A percentile compares a stretch with the other conserved stretches of the same genome.
Conservation (phyloP, 1,140 invertebrate genomes). For the Calephelis nemesis region DNA sequence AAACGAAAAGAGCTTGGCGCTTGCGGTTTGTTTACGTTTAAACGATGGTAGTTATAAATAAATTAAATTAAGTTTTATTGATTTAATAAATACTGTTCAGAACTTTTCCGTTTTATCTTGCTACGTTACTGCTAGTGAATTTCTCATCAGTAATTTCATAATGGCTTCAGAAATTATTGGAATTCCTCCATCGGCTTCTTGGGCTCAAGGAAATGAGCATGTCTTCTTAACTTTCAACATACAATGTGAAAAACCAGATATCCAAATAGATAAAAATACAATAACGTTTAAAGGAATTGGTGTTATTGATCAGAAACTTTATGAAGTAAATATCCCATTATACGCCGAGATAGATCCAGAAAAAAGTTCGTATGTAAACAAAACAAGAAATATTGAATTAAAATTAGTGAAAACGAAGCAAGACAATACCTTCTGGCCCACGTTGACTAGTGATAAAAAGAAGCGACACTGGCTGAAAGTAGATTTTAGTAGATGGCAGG, state of each 20-base stretch:
- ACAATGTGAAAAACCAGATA: slow-evolving; percentile 91
- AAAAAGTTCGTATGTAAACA: slow-evolving; percentile 84
- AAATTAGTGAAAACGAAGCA: slow-evolving; percentile 85
- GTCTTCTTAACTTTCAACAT: slow-evolving; percentile 93
- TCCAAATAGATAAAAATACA: slow-evolving; percentile 87
- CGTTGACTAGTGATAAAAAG: slow-evolving; percentile 91
- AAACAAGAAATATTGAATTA: slow-evolving; percentile 89
- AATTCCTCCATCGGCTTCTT: slow-evolving; percentile 90
- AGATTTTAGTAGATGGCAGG: slow-evolving; percentile 98
- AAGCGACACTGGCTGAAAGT: slow-evolving; percentile 98
- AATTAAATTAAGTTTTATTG: slow-evolving; percentile 15
- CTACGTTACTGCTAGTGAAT: too few species aligned
- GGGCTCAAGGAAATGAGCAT: slow-evolving; percentile 92
- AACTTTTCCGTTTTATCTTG: not conserved
- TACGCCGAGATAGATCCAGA: slow-evolving; percentile 90
- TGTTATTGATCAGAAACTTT: slow-evolving; percentile 90
- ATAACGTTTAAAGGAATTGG: slow-evolving; percentile 92
- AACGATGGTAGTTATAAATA: slow-evolving; percentile 10
- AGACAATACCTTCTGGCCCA: slow-evolving; percentile 92
- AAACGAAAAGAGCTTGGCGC: too few species aligned
- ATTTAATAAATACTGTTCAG: not conserved
- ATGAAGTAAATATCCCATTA: slow-evolving; percentile 92
- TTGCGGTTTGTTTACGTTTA: slow-evolving; percentile 12
- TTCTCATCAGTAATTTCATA: slow-evolving; percentile 2
- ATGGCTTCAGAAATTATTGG: slow-evolving; percentile 71